Evolutionary conservation across 2,113 vertebrate genomes (phyloP), one percentile per base, ranked within the genome.

Genomic region (Cryptomyrus ogoouensis): DNA sequence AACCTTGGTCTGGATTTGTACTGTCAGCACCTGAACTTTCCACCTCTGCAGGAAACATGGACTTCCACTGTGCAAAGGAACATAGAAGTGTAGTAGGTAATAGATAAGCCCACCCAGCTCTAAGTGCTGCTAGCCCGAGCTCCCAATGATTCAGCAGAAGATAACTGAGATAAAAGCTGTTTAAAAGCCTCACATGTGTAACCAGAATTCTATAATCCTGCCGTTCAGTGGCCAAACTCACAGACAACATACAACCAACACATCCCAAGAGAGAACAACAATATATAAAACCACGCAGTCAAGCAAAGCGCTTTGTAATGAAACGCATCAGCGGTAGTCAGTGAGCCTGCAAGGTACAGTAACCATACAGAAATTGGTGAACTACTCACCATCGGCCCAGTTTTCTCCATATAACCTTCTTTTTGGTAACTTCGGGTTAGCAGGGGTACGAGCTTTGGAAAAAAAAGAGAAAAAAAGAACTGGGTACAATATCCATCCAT

Each of bases 361-460:
- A 13, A 84, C 83, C 39, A 15, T 12, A 84, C 27, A 0, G 15
- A 87, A 31, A 53, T 87, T 35, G 13, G 53, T 58, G 21, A 0
- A 49, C 52, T 31, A 96, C 95, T 24, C 93, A 99, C 98, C 95
- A 95, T 97, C 19, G 98, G 98, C 10, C 98, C 98, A 0, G 98
- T 99, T 94, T 99, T 99, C 92, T 98, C 97, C 98, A 99, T 99
- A 94, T 96, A 98, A 15, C 98, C 98, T 92, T 98, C 97, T 94
- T 96, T 98, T 91, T 96, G 90, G 90, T 95, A 97, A 89, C 91
- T 94, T 94, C 96, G 95, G 47, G 97, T 98, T 93, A 98, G 94
- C 93, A 95, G 95, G 87, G 97, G 96, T 93, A 97, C 90, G 62
- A 99, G 94, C 98, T 99, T 94, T 58, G 87, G 87, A 91, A 89